A percentile compares a stretch with the other conserved stretches of the same genome.
Conservation (phyloP, 2,797 vertebrate species). For the Erpetoichthys calabaricus region DNA sequence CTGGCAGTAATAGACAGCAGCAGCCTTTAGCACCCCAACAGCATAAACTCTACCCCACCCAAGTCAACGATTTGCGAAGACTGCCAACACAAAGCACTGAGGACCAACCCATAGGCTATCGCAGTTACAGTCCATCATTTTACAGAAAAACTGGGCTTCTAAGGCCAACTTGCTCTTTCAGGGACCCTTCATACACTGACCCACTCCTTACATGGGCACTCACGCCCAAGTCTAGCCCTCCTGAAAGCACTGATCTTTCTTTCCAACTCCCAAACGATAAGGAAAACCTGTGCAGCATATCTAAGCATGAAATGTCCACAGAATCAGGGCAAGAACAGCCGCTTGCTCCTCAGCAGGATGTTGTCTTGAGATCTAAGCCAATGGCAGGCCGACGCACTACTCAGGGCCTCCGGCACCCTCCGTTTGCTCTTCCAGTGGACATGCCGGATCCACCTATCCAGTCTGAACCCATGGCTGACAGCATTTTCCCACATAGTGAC, state of each 20-base stretch:
- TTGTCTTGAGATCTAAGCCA: slow-evolving; percentile 83
- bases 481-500: slow-evolving; percentile 25
- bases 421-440: slow-evolving; percentile 64
- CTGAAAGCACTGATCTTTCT: slow-evolving; percentile 29
- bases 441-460: slow-evolving; percentile 51
- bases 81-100: slow-evolving; percentile 59
- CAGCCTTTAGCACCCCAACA: slow-evolving; percentile 28
- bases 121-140: slow-evolving; percentile 93
- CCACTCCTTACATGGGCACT: slow-evolving; percentile 55
- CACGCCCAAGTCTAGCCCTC: slow-evolving; percentile 44
- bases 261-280: slow-evolving; percentile 32
- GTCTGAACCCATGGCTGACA: slow-evolving; percentile 34
- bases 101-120: slow-evolving; percentile 79
- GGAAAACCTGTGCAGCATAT: slow-evolving; percentile 39
- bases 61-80: slow-evolving; percentile 31
- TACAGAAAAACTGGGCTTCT: slow-evolving; percentile 84
- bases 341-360: slow-evolving; percentile 60
- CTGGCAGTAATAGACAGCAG: slow-evolving; percentile 11
- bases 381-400: slow-evolving; percentile 68
- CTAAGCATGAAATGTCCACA: slow-evolving; percentile 58
- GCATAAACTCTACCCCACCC: slow-evolving; percentile 24
- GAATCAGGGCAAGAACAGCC: slow-evolving; percentile 32
- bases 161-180: slow-evolving; percentile 77
- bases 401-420: slow-evolving; percentile 57
- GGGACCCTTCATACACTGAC: slow-evolving; percentile 75